Conservation (phyloP, 2,113 vertebrate species). For the Rhipidura dahli region DNA sequence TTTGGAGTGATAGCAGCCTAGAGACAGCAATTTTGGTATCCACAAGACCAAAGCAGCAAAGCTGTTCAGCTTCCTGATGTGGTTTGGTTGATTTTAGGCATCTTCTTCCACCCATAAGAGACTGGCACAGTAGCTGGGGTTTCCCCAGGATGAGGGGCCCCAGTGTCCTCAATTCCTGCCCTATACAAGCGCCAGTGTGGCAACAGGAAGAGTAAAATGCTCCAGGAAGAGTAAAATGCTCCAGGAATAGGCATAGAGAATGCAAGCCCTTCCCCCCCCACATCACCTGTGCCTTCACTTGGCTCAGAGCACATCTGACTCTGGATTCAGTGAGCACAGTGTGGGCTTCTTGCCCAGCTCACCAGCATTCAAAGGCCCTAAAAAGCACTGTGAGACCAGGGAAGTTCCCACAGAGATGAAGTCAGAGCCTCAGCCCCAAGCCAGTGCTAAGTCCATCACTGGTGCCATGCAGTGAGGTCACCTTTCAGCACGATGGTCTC, state of each 20-base stretch:
- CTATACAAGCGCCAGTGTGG: background rate
- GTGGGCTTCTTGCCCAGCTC: background rate
- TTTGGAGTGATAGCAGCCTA: background rate
- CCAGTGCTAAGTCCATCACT: background rate
- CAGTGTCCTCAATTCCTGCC: background rate
- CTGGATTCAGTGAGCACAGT: background rate
- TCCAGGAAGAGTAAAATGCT: background rate
- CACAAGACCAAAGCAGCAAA: background rate
- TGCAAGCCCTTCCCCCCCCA: background rate
- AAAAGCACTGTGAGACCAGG: background rate
- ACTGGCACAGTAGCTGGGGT: background rate
- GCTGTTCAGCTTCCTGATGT: background rate
- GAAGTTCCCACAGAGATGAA: conserved; percentile 10
- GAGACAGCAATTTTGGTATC: background rate
- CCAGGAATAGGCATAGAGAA: background rate
- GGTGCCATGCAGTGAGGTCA: background rate
- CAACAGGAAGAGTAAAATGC: background rate
- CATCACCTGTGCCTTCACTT: background rate
- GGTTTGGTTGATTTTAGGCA: rapidly evolving
- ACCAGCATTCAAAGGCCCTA: background rate
- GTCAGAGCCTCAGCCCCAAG: background rate
- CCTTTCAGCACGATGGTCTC: background rate
- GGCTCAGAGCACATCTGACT: background rate
- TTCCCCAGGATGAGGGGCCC: background rate
- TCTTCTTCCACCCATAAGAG: background rate